Conservation (phyloP, 2,888 invertebrate species). For the Mimas tiliae region DNA sequence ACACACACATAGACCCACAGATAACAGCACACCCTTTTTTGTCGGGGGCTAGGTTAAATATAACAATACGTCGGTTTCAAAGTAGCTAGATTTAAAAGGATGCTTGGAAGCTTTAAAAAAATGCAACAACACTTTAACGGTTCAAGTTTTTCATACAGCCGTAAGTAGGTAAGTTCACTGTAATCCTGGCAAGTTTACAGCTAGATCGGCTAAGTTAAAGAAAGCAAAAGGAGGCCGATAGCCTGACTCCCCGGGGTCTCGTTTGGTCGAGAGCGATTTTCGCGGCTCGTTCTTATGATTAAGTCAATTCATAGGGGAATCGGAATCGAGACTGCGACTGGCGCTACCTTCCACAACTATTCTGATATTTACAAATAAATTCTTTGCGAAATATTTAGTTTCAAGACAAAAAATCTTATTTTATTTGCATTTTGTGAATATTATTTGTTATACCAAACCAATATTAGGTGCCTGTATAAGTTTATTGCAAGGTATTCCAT, state of each 20-base stretch:
- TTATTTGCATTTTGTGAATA: neutral
- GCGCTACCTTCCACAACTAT: constrained; percentile 2
- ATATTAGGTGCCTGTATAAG: no score
- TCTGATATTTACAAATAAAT: constrained; percentile 12
- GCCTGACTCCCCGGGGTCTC: constrained; percentile 71
- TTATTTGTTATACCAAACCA: neutral
- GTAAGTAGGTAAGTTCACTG: constrained; percentile 52
- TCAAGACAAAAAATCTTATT: neutral
- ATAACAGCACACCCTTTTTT: no score
- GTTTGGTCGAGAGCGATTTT: constrained; percentile 78
- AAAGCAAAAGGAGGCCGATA: constrained; percentile 64
- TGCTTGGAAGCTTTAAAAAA: constrained; percentile 49
- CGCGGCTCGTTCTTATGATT: constrained; percentile 82
- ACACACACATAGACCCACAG: no score
- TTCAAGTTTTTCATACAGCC: constrained; percentile 58
- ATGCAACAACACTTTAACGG: constrained; percentile 47
- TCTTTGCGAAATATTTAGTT: neutral
- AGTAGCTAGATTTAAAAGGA: constrained; percentile 28
- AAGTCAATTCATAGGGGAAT: constrained; percentile 78
- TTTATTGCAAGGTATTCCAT: no score
- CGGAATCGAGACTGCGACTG: constrained; percentile 51
- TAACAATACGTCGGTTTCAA: neutral
- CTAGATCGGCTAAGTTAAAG: constrained; percentile 42
- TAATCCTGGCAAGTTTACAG: constrained; percentile 65
- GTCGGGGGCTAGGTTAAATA: no score